phyloP scores from a whole-genome alignment of 2,888 invertebrate species.

The Diaperis boleti region DNA sequence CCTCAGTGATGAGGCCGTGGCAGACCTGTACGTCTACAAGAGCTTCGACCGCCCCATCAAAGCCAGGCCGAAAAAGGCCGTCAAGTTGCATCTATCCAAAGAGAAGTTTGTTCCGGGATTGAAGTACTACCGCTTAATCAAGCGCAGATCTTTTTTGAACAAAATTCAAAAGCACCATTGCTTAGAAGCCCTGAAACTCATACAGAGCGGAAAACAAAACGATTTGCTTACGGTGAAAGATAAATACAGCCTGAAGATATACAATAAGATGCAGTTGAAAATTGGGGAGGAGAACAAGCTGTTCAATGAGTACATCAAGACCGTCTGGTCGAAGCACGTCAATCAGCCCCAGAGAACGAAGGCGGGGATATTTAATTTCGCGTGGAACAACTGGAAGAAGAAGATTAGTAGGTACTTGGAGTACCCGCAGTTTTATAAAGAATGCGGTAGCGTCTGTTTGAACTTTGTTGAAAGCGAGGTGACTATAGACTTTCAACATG shows the following conservation, averaged over 20 bases:
- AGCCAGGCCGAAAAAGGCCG: slow-evolving; percentile 6
- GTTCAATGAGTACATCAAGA: slow-evolving; percentile 45
- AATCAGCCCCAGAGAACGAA: slow-evolving; percentile 26
- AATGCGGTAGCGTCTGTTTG: slow-evolving; percentile 46
- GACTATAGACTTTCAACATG: slow-evolving; percentile 50
- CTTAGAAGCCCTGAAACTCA: slow-evolving; percentile 47
- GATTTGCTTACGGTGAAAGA: slow-evolving; percentile 42
- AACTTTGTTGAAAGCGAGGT: slow-evolving; percentile 49
- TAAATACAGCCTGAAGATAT: slow-evolving; percentile 44
- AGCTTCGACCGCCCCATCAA: slow-evolving; percentile 40
- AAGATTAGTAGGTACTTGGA: slow-evolving; percentile 47
- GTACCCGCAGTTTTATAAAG: slow-evolving; percentile 54
- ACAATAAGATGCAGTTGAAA: too few relatives aligned
- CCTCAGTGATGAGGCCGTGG: slow-evolving; percentile 40
- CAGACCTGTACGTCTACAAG: slow-evolving; percentile 45
- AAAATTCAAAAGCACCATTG: slow-evolving; percentile 46
- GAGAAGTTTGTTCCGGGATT: slow-evolving; percentile 37
- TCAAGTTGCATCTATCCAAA: slow-evolving; percentile 33
- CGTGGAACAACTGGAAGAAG: slow-evolving; percentile 45
- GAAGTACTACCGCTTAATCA: slow-evolving; percentile 32
- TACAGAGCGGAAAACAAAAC: slow-evolving; percentile 46
- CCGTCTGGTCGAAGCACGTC: slow-evolving; percentile 44
- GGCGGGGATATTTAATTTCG: slow-evolving; percentile 33
- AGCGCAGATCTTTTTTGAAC: slow-evolving; percentile 40
- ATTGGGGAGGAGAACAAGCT: slow-evolving; percentile 49